Conservation (phyloP, 1,140 invertebrate genomes). For the Hydropsyche tenuis region DNA sequence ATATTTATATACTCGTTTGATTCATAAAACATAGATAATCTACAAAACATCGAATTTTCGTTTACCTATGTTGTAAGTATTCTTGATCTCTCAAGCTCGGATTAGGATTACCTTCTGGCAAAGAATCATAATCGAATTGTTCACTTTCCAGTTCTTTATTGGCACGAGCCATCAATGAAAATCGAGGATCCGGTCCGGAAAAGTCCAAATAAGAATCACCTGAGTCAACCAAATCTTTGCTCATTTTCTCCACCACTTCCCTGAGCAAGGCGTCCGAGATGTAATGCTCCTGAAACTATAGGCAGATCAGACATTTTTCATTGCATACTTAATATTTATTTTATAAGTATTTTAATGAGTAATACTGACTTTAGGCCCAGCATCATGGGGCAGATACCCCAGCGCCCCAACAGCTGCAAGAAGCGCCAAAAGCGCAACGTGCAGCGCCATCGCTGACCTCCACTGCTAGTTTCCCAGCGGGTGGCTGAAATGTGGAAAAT, state of each 20-base stretch:
- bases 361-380: constrained; percentile 42
- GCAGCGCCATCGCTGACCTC: constrained; percentile 41
- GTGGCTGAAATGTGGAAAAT: constrained; percentile 21
- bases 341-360: background rate
- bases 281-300: constrained; percentile 52
- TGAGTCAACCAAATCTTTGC: constrained; percentile 69
- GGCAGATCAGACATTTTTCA: background rate
- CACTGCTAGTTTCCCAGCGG: constrained; percentile 26
- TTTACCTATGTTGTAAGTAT: constrained; percentile 80
- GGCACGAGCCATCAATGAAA: constrained; percentile 62
- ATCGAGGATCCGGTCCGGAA: constrained; percentile 64
- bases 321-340: background rate
- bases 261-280: constrained; percentile 70
- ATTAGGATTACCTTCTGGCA: constrained; percentile 69
- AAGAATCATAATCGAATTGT: constrained; percentile 70
- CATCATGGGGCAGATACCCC: constrained; percentile 47
- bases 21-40: too few species aligned
- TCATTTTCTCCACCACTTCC: constrained; percentile 74
- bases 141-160: constrained; percentile 63
- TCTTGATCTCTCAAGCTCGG: constrained; percentile 87
- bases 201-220: constrained; percentile 70
- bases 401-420: constrained; percentile 40
- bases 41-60: background rate
- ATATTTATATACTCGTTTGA: background rate
- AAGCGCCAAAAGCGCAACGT: constrained; percentile 44